Evolutionary conservation across 2,888 invertebrate genomes (phyloP).

Genomic region (Rotaria socialis): DNA sequence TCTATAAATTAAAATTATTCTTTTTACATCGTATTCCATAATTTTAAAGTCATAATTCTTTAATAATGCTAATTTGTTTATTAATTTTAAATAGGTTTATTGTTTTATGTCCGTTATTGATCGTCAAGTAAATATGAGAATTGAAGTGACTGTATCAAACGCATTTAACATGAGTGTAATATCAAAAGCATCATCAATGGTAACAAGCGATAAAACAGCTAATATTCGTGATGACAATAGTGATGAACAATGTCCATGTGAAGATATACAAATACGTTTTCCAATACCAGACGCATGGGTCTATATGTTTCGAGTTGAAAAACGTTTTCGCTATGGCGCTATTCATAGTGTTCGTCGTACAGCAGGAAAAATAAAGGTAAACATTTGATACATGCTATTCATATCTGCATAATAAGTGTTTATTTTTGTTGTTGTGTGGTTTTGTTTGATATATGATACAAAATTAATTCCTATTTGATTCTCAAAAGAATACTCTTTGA

Average conservation of each 20-base stretch:
- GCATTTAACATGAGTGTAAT: conserved; percentile 80
- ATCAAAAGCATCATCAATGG: background rate
- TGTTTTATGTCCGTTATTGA: conserved; percentile 53
- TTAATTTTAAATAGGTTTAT: conserved; percentile 48
- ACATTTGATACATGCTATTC: too few relatives aligned
- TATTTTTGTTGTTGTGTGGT: too few relatives aligned
- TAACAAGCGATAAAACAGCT: conserved; percentile 1
- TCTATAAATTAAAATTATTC: too few relatives aligned
- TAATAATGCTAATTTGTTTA: too few relatives aligned
- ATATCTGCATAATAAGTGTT: too few relatives aligned
- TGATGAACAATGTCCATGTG: conserved; percentile 67
- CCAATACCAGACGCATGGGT: conserved; percentile 99
- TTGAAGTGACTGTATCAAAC: conserved; percentile 90
- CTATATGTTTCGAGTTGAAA: conserved; percentile 93
- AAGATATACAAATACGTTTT: conserved; percentile 83
- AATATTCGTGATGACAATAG: background rate
- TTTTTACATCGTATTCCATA: too few relatives aligned
- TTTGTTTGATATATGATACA: too few relatives aligned
- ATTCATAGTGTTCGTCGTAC: conserved; percentile 76
- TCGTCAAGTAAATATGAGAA: conserved; percentile 79
- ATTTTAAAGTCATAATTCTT: too few relatives aligned
- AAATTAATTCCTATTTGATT: too few relatives aligned
- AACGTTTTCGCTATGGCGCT: conserved; percentile 93
- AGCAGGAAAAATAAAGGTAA: conserved; percentile 63
- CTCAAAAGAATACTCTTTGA: too few relatives aligned